Base-by-base conservation (phyloP, 2,113 vertebrate species). In the Etia nguti region DNA sequence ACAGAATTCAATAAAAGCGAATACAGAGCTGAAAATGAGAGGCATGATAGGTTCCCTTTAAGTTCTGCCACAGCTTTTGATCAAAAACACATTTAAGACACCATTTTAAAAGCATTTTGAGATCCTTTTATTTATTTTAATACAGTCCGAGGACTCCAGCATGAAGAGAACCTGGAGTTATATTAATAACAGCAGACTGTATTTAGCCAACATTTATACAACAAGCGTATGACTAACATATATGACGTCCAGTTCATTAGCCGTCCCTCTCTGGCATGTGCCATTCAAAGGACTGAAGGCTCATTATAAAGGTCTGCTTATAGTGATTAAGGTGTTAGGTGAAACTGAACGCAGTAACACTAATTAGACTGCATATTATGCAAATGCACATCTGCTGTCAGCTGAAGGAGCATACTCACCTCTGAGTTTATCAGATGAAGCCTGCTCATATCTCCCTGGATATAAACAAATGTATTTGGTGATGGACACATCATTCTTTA, bases 311-410 rank as follows among this genome's bases (percentile, higher is more conserved):
- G 38, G 26, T 55, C 41, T 79, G 48, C 26, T 0, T 18, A 34
- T 20, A 31, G 16, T 18, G 6, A 38, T 26, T 6, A 29, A 10
- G 15, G 5, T 62, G 18, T 6, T 24, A 10, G 18, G 5, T 22
- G 29, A 50, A 38, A 26, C 10, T 26, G 43, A 48, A 26, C n/a
- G 48, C 56, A 89, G 13, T 9, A 81, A 52, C 50, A 18, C 46
- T 84, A 89, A 88, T 88, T 84, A 86, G 73, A 46, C 70, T 68
- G 81, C 43, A 75, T 68, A 22, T 62, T 60, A 11, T 38, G 10
- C 20, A 62, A 79, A 88, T 86, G 16, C 56, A 60, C 13, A 52
- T 16, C 4, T 83, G 16, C 7, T 36, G 46, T 52, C 0, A 7
- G 26, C 57, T 16, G 1, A 43, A 10, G 22, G 6, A 10, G 0